Evolutionary conservation across 2,888 invertebrate species (phyloP), one percentile per base, ranked within the genome.

Genomic region (Xestia xanthographa): DNA sequence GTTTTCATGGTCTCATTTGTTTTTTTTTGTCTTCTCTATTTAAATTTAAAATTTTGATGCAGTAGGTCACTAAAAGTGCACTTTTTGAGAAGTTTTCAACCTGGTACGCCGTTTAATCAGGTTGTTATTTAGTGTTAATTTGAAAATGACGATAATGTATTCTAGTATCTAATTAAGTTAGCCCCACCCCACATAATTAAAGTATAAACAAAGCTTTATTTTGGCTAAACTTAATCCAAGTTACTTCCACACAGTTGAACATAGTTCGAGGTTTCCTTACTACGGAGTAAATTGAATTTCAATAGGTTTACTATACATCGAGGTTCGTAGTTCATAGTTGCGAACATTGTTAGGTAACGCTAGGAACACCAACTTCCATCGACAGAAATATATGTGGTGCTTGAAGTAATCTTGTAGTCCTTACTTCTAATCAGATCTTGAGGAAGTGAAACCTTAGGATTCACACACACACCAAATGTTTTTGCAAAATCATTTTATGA

Each of bases 221-320:
- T 84, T 65, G 41, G 20, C 66, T n/a, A 69, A 85, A 84, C 72
- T 79, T 72, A 38, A 62, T 53, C 56, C 29, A 72, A 72, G 12
- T 75, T 71, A 60, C 41, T 82, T 78, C 48, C 26, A 38, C 43
- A 45, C 22, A 67, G 53, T 85, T 79, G 62, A 70, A 70, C 22
- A 67, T 70, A 67, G 63, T 82, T 68, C 41, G 60, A 69, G 75
- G 56, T 75, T 79, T 75, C 77, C 68, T 67, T 79, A 81, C 82
- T 79, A 84, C 70, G 58, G 67, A 71, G 63, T 83, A 83, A 81
- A 86, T 87, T 84, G 84, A 84, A 89, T 83, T 79, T 80, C 72
- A 73, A 87, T 87, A 78, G 74, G 68, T 74, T 77, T 26, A n/a
- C 65, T 71, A 76, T 62, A 43, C 65, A 77, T 72, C 62, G 73